Percentiles rank a stretch among this genome's conserved stretches.
Conservation (phyloP, 2,797 vertebrate genomes). For the Melanogrammus aeglefinus region DNA sequence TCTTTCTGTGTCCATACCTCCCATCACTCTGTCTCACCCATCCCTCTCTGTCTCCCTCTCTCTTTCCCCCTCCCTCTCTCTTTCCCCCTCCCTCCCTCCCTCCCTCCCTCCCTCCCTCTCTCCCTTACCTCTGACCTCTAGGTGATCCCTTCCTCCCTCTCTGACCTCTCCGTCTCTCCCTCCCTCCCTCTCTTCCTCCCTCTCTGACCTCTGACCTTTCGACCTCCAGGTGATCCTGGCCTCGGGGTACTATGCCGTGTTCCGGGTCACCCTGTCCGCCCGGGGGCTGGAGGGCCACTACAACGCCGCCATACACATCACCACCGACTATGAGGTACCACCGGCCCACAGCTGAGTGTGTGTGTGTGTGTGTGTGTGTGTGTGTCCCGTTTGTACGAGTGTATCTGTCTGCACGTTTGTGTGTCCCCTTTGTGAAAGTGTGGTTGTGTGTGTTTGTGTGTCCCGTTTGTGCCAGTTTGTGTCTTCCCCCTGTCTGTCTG, state of each 20-base stretch:
- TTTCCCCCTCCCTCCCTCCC: constrained; percentile 47
- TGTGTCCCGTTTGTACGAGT: too few species aligned
- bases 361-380: background rate
- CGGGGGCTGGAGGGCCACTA: constrained; percentile 81
- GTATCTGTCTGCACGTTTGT: too few species aligned
- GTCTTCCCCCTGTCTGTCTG: background rate
- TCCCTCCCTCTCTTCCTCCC: too few species aligned
- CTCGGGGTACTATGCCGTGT: constrained; percentile 79
- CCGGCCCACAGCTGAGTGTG: background rate
- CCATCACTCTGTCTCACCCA: too few species aligned
- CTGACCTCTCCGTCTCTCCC: constrained; percentile 48
- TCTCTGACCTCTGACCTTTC: too few species aligned
- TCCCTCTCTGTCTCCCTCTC: too few species aligned
- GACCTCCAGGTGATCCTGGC: constrained; percentile 73
- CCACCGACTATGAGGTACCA: constrained; percentile 82
- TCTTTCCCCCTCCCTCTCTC: too few species aligned
- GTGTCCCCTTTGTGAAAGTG: background rate
- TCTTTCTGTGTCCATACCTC: too few species aligned
- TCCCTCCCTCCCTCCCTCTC: too few species aligned
- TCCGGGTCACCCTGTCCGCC: constrained; percentile 76
- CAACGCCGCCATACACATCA: constrained; percentile 82
- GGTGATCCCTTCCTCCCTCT: constrained; percentile 55
- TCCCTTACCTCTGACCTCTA: too few species aligned
- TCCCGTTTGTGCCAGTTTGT: background rate
- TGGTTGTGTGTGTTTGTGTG: background rate